Evolutionary conservation across 2,113 vertebrate genomes (phyloP).

Genomic region (Ptilorrhoa leucosticta): DNA sequence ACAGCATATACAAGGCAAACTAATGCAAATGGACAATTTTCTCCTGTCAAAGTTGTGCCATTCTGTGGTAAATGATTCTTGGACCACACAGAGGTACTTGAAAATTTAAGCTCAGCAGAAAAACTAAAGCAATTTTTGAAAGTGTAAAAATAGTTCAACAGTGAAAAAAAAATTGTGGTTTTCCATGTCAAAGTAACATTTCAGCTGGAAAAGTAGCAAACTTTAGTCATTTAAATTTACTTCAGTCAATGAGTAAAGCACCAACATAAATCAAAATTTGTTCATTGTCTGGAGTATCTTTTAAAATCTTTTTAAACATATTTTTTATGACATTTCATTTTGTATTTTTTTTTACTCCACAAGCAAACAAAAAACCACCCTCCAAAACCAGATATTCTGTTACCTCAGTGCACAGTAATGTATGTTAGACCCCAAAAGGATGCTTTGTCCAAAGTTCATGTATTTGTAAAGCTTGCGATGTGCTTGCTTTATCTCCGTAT

Average conservation of each 20-base stretch:
- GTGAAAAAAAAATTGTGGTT: neutral
- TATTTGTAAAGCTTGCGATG: neutral
- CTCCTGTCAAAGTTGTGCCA: neutral
- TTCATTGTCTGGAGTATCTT: neutral
- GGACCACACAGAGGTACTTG: neutral
- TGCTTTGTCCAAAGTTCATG: neutral
- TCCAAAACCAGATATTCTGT: neutral
- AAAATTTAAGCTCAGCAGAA: neutral
- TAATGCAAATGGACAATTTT: neutral
- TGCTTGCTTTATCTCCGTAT: conserved; percentile 5
- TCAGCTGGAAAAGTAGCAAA: neutral
- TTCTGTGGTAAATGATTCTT: neutral
- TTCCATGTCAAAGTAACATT: neutral
- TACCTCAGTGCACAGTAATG: neutral
- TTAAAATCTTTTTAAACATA: accelerated
- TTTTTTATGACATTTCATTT: neutral
- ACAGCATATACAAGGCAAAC: neutral
- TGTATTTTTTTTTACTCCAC: neutral
- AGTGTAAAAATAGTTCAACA: neutral
- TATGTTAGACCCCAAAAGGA: neutral
- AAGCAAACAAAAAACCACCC: neutral
- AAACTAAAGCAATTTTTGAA: neutral
- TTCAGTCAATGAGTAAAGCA: neutral
- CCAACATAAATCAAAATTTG: neutral
- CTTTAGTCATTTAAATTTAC: neutral